Percentiles rank a stretch among this genome's conserved stretches.
Conservation (phyloP, 2,113 vertebrate genomes). For the Hassar affinis region DNA sequence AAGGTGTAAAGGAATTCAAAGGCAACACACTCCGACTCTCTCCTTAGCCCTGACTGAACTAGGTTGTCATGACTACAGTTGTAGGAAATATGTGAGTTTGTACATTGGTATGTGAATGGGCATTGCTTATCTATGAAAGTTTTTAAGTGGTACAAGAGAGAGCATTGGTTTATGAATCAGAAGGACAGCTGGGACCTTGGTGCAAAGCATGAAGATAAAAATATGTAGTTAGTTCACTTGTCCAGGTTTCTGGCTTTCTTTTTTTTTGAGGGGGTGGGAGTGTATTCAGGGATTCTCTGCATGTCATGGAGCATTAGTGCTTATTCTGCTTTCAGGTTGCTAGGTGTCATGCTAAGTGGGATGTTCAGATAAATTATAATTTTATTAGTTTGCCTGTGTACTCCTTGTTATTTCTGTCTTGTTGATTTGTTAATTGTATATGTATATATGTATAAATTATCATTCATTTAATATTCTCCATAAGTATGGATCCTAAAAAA, state of each 20-base stretch:
- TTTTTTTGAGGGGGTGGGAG: not conserved
- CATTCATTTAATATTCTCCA: too few relatives aligned
- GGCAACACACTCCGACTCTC: not conserved
- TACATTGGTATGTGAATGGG: not conserved
- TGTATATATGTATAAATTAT: too few relatives aligned
- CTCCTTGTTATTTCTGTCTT: too few relatives aligned
- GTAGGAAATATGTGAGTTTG: not conserved
- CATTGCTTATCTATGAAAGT: not conserved
- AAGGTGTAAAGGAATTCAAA: not conserved
- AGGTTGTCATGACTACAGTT: constrained; percentile 23
- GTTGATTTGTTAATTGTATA: too few relatives aligned
- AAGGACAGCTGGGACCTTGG: not conserved
- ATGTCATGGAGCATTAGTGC: not conserved
- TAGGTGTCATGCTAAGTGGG: not conserved
- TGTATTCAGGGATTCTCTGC: not conserved
- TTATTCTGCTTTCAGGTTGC: not conserved
- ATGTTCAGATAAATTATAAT: not conserved
- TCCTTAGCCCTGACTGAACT: not conserved
- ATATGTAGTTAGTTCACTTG: not conserved
- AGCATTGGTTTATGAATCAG: not conserved
- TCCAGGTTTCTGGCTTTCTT: not conserved
- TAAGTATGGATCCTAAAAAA: too few relatives aligned
- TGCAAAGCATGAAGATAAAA: not conserved
- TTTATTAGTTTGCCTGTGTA: too few relatives aligned
- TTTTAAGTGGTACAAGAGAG: not conserved